Evolutionary conservation across 2,888 invertebrate genomes (phyloP).

Genomic region (Sycophila texana): DNA sequence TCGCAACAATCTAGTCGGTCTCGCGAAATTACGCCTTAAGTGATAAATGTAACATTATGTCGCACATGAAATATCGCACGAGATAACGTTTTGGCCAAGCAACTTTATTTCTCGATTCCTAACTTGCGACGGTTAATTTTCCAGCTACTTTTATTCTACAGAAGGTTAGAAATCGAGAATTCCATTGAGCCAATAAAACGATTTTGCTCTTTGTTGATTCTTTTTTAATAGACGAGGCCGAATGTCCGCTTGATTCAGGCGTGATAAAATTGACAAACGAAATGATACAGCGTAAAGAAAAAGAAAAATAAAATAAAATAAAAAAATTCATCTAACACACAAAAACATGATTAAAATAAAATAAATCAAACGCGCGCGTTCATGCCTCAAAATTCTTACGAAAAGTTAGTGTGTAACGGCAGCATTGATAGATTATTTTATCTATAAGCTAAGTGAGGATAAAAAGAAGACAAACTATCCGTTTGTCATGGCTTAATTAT

Average conservation of each 20-base stretch:
- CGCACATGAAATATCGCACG: background rate
- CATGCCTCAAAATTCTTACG: slow-evolving; percentile 13
- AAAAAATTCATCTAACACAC: slow-evolving; percentile 8
- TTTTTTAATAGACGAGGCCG: background rate
- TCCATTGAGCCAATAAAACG: slow-evolving; percentile 22
- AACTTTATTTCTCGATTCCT: slow-evolving; percentile 3
- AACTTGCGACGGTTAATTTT: slow-evolving; percentile 26
- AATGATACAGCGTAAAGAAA: background rate
- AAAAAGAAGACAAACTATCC: slow-evolving; percentile 36
- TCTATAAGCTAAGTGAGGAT: slow-evolving; percentile 37
- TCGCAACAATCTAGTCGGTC: too few species aligned
- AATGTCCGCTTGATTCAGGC: slow-evolving; percentile 8
- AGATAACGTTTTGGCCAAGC: slow-evolving; percentile 18
- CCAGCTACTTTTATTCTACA: slow-evolving; percentile 38
- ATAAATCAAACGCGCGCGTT: background rate
- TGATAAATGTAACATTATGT: too few species aligned
- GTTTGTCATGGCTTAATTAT: slow-evolving; percentile 47
- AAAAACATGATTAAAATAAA: slow-evolving; percentile 25
- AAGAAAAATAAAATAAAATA: slow-evolving; percentile 4
- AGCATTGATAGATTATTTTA: slow-evolving; percentile 40
- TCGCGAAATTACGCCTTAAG: too few species aligned
- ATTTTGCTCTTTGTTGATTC: slow-evolving; percentile 2
- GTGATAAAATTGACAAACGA: slow-evolving; percentile 22
- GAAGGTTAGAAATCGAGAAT: slow-evolving; percentile 11
- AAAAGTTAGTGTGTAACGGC: slow-evolving; percentile 29